Conservation (phyloP, 2,797 vertebrate genomes). For the Pagetopsis macropterus region DNA sequence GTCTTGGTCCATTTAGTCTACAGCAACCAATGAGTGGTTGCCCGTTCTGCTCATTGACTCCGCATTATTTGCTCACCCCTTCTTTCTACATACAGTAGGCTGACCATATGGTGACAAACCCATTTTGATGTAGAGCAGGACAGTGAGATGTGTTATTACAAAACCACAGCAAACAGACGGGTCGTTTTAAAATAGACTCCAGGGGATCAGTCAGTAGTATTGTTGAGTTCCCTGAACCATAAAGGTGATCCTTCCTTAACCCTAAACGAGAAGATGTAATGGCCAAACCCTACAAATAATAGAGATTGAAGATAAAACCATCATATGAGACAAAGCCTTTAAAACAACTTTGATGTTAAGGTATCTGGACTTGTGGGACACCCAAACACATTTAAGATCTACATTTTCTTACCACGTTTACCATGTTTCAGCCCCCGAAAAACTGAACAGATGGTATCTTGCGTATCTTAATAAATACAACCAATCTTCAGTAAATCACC, state of each 20-base stretch:
- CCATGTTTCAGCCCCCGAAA: not conserved
- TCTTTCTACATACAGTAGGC: not conserved
- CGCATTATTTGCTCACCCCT: not conserved
- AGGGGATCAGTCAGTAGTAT: too few species aligned
- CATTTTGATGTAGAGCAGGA: not conserved
- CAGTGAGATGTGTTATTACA: not conserved
- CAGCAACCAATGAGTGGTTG: constrained; percentile 32
- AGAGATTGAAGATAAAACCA: not conserved
- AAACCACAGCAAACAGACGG: not conserved
- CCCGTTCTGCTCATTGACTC: constrained; percentile 15
- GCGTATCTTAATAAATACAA: constrained; percentile 2
- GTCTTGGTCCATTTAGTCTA: not conserved
- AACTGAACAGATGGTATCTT: not conserved
- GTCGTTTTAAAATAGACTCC: not conserved
- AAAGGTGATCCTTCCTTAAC: too few species aligned
- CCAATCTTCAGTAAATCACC: not conserved
- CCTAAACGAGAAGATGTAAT: not conserved
- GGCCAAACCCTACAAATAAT: not conserved
- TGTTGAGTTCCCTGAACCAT: too few species aligned
- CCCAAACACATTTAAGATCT: not conserved
- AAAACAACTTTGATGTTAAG: not conserved
- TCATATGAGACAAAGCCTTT: not conserved
- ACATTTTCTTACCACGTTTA: too few species aligned
- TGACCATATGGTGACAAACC: constrained; percentile 9
- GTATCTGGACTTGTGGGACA: not conserved